Percentiles rank a stretch among this genome's conserved stretches.
Conservation (phyloP, 2,113 vertebrate genomes). For the Mastomys natalensis region DNA sequence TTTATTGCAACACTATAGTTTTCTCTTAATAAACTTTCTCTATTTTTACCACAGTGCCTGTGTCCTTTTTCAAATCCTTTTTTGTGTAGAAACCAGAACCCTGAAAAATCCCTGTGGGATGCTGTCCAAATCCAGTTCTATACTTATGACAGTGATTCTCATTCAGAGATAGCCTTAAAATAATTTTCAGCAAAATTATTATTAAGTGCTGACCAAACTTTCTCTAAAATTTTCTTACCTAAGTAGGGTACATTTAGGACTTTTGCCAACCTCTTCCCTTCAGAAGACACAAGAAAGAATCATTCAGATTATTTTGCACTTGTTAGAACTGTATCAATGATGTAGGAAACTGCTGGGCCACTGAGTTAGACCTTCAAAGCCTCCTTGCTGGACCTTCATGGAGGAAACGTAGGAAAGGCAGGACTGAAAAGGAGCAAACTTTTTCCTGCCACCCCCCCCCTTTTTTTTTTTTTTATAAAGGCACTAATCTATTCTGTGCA, state of each 20-base stretch:
- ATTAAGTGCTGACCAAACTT: not conserved
- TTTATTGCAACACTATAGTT: not conserved
- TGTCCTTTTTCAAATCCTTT: not conserved
- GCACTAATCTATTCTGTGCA: too few relatives aligned
- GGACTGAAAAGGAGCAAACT: not conserved
- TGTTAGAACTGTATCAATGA: not conserved
- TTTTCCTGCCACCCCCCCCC: not conserved
- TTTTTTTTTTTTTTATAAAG: not conserved
- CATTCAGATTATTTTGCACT: not conserved
- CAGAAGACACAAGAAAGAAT: not conserved
- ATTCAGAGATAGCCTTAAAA: not conserved
- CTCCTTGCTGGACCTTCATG: not conserved
- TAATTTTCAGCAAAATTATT: not conserved
- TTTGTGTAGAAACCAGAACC: not conserved
- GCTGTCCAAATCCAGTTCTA: not conserved
- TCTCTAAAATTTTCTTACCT: too few relatives aligned
- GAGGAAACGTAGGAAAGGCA: not conserved
- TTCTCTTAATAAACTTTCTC: not conserved
- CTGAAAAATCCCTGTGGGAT: not conserved
- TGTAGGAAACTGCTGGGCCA: not conserved
- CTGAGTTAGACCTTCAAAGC: not conserved
- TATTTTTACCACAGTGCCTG: not conserved
- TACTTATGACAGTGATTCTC: not conserved
- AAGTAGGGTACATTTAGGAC: not conserved
- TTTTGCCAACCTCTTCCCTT: too few relatives aligned